Evolutionary conservation across 2,113 vertebrate species (phyloP), one percentile per base, ranked within the genome.

Genomic region (Muntiacus muntjak): DNA sequence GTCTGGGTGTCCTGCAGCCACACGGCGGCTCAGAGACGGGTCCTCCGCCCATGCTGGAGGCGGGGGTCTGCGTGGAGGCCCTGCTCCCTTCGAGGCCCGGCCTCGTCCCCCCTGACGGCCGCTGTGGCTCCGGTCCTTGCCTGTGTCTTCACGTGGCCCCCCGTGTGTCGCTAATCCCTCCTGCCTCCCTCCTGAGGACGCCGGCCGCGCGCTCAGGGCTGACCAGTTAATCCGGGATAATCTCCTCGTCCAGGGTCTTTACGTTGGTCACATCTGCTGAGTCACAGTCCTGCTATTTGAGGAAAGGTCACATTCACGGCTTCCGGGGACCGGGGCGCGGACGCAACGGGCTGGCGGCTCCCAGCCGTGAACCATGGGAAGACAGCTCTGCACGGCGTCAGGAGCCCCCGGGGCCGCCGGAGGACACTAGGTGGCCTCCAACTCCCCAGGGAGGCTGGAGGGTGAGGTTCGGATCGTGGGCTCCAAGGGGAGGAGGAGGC

Each of bases 311-410:
- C n/a, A 30, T 60, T 67, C 87, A 30, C 3, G 2, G 87, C 7
- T 89, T n/a, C 43, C 0, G 0, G 54, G 71, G 26, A n/a, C 23
- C 58, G 14, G 81, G 87, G 47, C 0, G 0, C 1, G 15, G 26
- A 14, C 5, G 0, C 0, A 5, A 43, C 1, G 1, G 11, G 79
- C 50, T 13, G 30, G 50, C 19, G 0, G 50, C 33, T 54, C 50
- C 79, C 2, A 0, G 30, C 50, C 10, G 1, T 6, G 33, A 30
- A 12, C 26, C 16, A 11, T 3, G 26, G 52, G 26, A 5, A 54
- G 43, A 8, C 3, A 1, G 9, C 16, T 52, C 54, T 15, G 17
- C 30, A 54, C 52, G 1, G 79, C 0, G 0, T 78, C 40, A 17
- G 78, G 33, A 16, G 85, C 43, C 0, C 57, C 57, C 1, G 0